phyloP scores from a whole-genome alignment of 2,113 vertebrate species.

The Zapornia atra region DNA sequence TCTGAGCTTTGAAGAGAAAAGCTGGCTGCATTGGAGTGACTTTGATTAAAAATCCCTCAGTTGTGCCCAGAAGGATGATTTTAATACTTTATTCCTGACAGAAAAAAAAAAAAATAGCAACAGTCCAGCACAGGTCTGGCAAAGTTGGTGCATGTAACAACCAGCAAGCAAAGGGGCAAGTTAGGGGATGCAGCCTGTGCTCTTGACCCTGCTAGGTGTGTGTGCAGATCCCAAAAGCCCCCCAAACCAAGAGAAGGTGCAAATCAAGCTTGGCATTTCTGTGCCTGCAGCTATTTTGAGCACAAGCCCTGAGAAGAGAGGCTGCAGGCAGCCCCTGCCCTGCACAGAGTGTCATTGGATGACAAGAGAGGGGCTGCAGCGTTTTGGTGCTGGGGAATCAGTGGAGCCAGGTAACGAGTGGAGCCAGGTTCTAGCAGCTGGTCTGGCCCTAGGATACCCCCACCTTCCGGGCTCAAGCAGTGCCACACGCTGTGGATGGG shows the following conservation, averaged over 20 bases:
- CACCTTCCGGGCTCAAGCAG: neutral
- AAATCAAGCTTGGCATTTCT: neutral
- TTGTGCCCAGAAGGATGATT: neutral
- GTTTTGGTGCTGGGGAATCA: neutral
- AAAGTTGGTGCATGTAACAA: neutral
- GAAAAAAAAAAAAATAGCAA: neutral
- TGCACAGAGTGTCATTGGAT: neutral
- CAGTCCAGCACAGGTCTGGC: neutral
- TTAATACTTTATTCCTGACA: neutral
- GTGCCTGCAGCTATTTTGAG: neutral
- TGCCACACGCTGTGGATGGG: neutral
- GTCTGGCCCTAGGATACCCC: neutral
- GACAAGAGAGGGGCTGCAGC: fast-evolving
- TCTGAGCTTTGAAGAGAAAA: neutral
- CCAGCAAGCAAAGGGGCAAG: neutral
- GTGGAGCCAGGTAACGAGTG: neutral
- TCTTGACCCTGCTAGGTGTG: neutral
- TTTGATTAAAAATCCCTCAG: neutral
- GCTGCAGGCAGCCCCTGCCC: neutral
- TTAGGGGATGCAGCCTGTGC: neutral
- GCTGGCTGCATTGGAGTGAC: neutral
- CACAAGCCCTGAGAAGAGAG: neutral
- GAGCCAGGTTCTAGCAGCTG: neutral
- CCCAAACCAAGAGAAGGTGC: neutral
- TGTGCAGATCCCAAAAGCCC: neutral